Base-by-base conservation (phyloP, 53 echinoderm and acorn worm genomes). In the Luidia sarsii region DNA sequence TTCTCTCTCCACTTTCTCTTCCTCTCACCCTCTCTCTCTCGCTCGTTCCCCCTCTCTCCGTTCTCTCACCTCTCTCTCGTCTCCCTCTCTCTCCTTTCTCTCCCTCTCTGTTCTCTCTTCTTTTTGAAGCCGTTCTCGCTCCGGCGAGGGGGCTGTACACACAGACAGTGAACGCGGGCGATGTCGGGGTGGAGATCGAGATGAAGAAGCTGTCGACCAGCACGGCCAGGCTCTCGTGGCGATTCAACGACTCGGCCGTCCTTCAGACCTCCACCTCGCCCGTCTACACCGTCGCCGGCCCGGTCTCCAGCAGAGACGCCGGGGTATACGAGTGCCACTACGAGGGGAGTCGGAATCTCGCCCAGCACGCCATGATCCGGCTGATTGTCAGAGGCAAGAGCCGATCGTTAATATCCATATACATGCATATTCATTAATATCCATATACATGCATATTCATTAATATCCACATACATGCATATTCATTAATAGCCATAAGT, bases 241-340 rank as follows among this genome's bases (percentile, higher is more conserved):
- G 89, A 48, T 71, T 89, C 70, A 84, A 89, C 27, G 65, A 80
- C 20, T 84, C 77, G 0, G 61, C 0, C 11, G 45, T 77, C 41
- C 56, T 39, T 24, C 25, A 4, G 64, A 82, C 33, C 41, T 55
- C 27, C 23, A 45, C 18, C 48, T 34, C 57, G 46, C 59, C 35
- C 56, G 83, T 22, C 22, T 73, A 79, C 61, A 67, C 46, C 19
- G 81, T 93, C 9, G 70, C 38, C 3, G 60, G 52, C 13, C 82
- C 84, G 48, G 63, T 93, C 41, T 80, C 80, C 4, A 30, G 52
- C 35, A 32, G 29, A 5, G 74, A 86, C 36, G 83, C 82, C 4
- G 93, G 93, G 0, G 87, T 93, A 2, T 93, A 93, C 14, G 93
- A 93, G 54, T 80, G 89, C 46, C 75, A 90, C 38, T 73, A 89